Evolutionary conservation across 2,888 invertebrate species (phyloP).

Genomic region (Macrostomum cliftonense): DNA sequence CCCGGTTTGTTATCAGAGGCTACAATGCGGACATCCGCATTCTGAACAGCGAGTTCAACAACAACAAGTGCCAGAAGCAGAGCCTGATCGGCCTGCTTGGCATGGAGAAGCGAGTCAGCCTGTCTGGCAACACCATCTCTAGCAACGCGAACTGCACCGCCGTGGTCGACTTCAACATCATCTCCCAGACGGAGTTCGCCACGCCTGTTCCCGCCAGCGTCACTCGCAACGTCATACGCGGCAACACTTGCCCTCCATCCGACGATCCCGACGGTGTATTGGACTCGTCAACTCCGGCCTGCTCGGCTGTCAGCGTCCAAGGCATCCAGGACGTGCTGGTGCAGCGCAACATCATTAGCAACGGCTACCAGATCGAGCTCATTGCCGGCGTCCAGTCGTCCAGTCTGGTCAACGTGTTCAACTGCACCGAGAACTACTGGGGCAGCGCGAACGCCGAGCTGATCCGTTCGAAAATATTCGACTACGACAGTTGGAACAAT

Average conservation of each 20-base stretch:
- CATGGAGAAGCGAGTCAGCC: conserved; percentile 82
- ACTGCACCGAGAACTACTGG: conserved; percentile 91
- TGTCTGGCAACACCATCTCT: conserved; percentile 59
- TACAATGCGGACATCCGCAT: conserved; percentile 78
- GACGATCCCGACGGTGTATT: conserved; percentile 13
- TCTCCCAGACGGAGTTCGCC: conserved; percentile 63
- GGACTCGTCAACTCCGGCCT: conserved; percentile 16
- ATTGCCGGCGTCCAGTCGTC: conserved; percentile 69
- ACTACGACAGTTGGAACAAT: conserved; percentile 98
- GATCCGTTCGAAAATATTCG: conserved; percentile 70
- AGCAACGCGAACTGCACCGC: conserved; percentile 55
- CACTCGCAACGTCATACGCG: conserved; percentile 54
- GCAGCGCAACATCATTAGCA: conserved; percentile 66
- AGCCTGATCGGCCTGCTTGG: conserved; percentile 65
- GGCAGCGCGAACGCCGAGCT: conserved; percentile 54
- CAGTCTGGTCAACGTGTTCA: conserved; percentile 61
- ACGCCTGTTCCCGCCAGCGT: conserved; percentile 64
- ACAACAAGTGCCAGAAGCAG: conserved; percentile 53
- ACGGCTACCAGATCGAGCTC: conserved; percentile 64
- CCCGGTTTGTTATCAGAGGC: conserved; percentile 66
- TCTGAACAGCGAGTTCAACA: conserved; percentile 60
- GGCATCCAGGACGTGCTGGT: conserved; percentile 83
- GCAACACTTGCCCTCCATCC: conserved; percentile 41
- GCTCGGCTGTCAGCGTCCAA: conserved; percentile 65
- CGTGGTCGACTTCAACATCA: conserved; percentile 66